Evolutionary conservation across 2,888 invertebrate genomes (phyloP), one percentile per base, ranked within the genome.

Genomic region (Bedellia somnulentella): DNA sequence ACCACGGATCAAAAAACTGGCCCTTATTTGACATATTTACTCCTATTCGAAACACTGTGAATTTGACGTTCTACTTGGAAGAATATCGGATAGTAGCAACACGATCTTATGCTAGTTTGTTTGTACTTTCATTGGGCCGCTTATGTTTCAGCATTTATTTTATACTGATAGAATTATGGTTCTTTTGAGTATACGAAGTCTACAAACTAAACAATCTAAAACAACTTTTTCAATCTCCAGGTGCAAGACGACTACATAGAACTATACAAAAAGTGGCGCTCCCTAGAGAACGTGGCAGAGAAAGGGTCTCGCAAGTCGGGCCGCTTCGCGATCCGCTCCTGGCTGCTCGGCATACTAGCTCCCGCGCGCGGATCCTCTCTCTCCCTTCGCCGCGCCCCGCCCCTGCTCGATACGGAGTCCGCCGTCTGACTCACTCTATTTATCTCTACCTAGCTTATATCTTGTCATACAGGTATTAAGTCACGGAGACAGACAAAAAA

Each of bases 281-380:
- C 90, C 27, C 70, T 89, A 30, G 90, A 91, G 61, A 82, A 84
- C 39, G 79, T 89, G 27, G 70, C 61, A 35, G 52, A 42, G 27
- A 64, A 67, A 45, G 41, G 43, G 35, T 49, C 49, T 22, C 43
- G 50, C 37, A 86, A 86, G 53, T 79, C 82, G 50, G 77, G 81
- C 30, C 79, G 83, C 34, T 80, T 83, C 45, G 82, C 86, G 15
- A 78, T 90, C 37, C 81, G 84, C 42, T 79, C 79, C 39, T 90
- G 89, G 87, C 63, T 90, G 46, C 80, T 86, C 25, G 87, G 86
- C 44, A 63, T 90, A 36, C 86, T 91, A 51, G 86, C 84, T 35
- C 83, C 81, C 45, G 67, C 86, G 37, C 82, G 87, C 40, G 79
- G 81, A 39, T 86, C 85, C 45, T 80, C 75, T 37, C 49, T 61